Evolutionary conservation across 1,140 invertebrate species (phyloP), one percentile per base, ranked within the genome.

Genomic region (Zaprionus tsacasi): DNA sequence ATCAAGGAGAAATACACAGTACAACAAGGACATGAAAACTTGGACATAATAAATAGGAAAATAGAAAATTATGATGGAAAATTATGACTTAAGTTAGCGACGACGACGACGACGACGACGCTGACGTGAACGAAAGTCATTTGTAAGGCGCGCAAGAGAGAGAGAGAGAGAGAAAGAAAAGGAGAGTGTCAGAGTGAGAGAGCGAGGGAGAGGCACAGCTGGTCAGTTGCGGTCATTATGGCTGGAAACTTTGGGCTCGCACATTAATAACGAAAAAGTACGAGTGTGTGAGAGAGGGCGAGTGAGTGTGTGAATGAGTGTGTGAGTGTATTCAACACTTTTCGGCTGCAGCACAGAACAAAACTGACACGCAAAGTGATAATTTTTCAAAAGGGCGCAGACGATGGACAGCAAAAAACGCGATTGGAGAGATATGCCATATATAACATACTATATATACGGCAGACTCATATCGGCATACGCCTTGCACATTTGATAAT

Each of bases 101-200:
- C 66, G 58, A 74, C 54, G 75, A 66, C 82, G 76, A 82, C 80
- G 79, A n/a, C 67, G 63, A 58, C 66, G 58, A 74, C 54, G 75
- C 70, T 82, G 76, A 82, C 80, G 79, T 82, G 79, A 82, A 75
- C 67, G 54, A 82, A 82, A 82, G 79, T 82, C 80, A 82, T 82
- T 82, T 82, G 76, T 82, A 82, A 82, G 68, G 48, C 58, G 30
- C 54, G 48, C 64, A n/a, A n/a, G 30, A 50, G 36, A 38, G 36
- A 0, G 36, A 38, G 11, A 45, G 7, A 45, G n/a, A 15, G 0
- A 15, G 40, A 43, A 2, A 43, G 40, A 64, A 13, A n/a, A 2
- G 6, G 25, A 6, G 27, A 21, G n/a, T n/a, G n/a, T n/a, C n/a
- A 21, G 30, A 25, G 8, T 10, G 36, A 33, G 36, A 15, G 27